A percentile compares a stretch with the other conserved stretches of the same genome.
phyloP scores from a whole-genome alignment of 2,888 invertebrate genomes.

The Heliconius erato region DNA sequence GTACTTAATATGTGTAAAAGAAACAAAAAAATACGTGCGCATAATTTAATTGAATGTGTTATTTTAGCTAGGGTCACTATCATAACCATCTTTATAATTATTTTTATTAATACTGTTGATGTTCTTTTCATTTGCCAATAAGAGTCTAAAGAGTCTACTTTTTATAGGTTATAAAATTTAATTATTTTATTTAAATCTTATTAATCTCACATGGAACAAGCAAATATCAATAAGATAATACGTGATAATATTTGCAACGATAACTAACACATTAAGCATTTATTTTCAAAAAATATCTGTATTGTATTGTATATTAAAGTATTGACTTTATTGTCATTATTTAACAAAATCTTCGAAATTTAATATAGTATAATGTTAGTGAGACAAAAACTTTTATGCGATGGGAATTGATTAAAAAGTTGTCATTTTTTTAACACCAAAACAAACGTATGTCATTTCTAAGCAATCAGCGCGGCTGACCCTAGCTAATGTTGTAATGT shows the following conservation, averaged over 20 bases:
- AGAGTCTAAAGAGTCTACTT: not conserved
- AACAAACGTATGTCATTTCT: not conserved
- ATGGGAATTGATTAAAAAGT: slow-evolving; percentile 13
- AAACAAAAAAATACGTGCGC: slow-evolving; percentile 23
- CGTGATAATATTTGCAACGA: not conserved
- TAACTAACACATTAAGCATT: not conserved
- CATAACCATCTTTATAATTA: not conserved
- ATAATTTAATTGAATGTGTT: not conserved
- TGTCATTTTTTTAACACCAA: not conserved
- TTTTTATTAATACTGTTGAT: not conserved
- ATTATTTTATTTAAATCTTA: not conserved
- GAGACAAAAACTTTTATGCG: not conserved
- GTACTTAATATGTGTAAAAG: slow-evolving; percentile 21
- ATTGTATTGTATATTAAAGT: not conserved
- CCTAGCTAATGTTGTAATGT: slow-evolving; percentile 3
- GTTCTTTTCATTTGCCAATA: not conserved
- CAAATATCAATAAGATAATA: not conserved
- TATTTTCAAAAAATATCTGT: not conserved
- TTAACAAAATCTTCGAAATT: not conserved
- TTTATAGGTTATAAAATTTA: not conserved
- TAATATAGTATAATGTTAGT: not conserved
- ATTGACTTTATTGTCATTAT: not conserved
- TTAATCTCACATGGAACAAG: too few relatives aligned
- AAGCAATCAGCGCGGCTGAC: not conserved
- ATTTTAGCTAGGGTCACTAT: slow-evolving; percentile 16